Percentiles rank a stretch among this genome's conserved stretches.
phyloP scores from a whole-genome alignment of 2,797 vertebrate species.

The Rhinophrynus dorsalis region DNA sequence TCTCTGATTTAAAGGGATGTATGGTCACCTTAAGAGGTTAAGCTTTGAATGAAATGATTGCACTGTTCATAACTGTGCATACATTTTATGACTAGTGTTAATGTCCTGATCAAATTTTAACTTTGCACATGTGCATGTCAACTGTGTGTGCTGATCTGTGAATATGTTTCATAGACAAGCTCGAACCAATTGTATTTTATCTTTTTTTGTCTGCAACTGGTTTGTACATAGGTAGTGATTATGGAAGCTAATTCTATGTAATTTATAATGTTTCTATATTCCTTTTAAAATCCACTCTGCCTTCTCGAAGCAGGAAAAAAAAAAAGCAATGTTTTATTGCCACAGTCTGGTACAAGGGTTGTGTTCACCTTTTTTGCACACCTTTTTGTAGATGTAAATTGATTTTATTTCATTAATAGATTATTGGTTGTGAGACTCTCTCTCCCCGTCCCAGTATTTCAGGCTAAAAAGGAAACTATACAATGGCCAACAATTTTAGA shows the following conservation, averaged over 20 bases:
- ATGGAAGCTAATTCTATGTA: slow-evolving; percentile 80
- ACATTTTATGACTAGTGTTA: slow-evolving; percentile 58
- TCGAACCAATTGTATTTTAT: slow-evolving; percentile 68
- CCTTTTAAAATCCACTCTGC: slow-evolving; percentile 66
- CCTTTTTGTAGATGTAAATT: slow-evolving; percentile 66
- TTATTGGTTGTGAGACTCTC: slow-evolving; percentile 67
- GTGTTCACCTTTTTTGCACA: slow-evolving; percentile 66
- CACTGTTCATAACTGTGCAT: slow-evolving; percentile 56
- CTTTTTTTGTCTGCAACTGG: slow-evolving; percentile 61
- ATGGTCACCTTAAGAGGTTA: no score
- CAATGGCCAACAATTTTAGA: slow-evolving; percentile 71
- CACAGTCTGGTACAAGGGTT: slow-evolving; percentile 71
- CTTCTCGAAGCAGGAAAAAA: slow-evolving; percentile 69
- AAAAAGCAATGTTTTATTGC: slow-evolving; percentile 74
- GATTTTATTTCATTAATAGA: slow-evolving; percentile 72
- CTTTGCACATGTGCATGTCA: slow-evolving; percentile 66
- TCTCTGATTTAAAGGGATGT: no score
- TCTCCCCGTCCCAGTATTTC: slow-evolving; percentile 76
- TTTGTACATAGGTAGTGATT: slow-evolving; percentile 77
- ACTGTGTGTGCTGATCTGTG: slow-evolving; percentile 69
- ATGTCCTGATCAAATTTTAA: slow-evolving; percentile 50
- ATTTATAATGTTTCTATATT: slow-evolving; percentile 83
- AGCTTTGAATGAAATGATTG: slow-evolving; percentile 42
- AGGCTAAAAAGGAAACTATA: slow-evolving; percentile 75
- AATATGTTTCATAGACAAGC: slow-evolving; percentile 69